Evolutionary conservation across 2,888 invertebrate species (phyloP), one percentile per base, ranked within the genome.

Genomic region (Morpho helenor): DNA sequence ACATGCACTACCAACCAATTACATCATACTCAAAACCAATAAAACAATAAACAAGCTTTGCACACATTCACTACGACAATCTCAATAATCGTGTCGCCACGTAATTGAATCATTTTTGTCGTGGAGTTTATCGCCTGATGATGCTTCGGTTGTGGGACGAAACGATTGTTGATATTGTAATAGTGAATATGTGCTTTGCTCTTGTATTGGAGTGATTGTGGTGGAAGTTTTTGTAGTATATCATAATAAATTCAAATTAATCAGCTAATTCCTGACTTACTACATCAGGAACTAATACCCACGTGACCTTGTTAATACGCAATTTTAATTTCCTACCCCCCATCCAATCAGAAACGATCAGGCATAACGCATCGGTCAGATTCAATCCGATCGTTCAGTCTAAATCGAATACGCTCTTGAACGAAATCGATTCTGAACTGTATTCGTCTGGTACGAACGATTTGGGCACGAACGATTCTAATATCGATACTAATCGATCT

Each of bases 281-380:
- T 96, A 94, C 74, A 93, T 95, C 82, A 88, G 78, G 67, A 88
- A 93, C 94, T 47, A 92, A 96, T 43, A 96, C 96, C 10, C 97
- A 97, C 71, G 96, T 97, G 74, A 96, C 97, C 0, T 87, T 98
- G 22, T 78, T 98, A 0, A 94, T 98, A 56, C 91, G 97, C 48
- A 97, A 97, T 78, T 97, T 98, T 71, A 96, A 96, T 74, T 96
- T 94, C 72, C 92, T 95, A 0, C 82, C 96, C 22, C 94, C 95
- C 0, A 92, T 94, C 65, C 67, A 75, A 8, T 72, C 71, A 0
- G 70, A 74, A 4, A 48, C 46, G 3, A 55, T 31, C 10, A 71
- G 66, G 62, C 64, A 58, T n/a, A 68, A 65, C 23, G 66, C 65
- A 3, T 60, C 54, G 0, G 93, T 94, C 0, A 80, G 93, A 48